phyloP scores from a whole-genome alignment of 2,888 invertebrate genomes.

The Drosophila phalerata region DNA sequence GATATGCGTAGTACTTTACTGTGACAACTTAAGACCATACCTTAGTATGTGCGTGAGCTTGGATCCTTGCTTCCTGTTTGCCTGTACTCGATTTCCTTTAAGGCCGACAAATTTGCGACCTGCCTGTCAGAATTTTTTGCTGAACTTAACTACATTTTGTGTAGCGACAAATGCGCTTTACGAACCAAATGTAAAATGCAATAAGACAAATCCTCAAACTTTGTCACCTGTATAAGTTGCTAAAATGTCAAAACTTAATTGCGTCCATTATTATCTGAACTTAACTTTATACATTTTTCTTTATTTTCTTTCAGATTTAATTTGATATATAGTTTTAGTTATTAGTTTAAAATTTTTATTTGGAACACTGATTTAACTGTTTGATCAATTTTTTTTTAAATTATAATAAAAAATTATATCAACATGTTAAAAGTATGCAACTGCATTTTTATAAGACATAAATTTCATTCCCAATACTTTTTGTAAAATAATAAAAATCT shows the following conservation, averaged over 20 bases:
- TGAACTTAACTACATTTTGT: slow-evolving; percentile 22
- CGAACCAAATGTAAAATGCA: background rate
- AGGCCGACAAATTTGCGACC: background rate
- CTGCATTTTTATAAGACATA: no score
- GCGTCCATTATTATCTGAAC: background rate
- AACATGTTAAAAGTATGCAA: no score
- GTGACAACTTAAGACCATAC: slow-evolving; percentile 47
- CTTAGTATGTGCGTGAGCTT: background rate
- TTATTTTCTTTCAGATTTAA: no score
- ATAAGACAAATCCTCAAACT: background rate
- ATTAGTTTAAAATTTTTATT: no score
- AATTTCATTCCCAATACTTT: no score
- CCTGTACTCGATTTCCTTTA: slow-evolving; percentile 16
- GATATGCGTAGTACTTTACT: slow-evolving; percentile 40
- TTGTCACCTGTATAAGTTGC: background rate
- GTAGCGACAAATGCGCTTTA: background rate
- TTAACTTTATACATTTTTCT: no score
- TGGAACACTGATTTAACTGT: no score
- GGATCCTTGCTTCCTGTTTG: slow-evolving; percentile 6
- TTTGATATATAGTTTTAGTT: no score
- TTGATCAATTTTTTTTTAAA: no score
- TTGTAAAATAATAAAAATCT: no score
- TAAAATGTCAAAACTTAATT: background rate
- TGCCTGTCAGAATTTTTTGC: slow-evolving; percentile 41
- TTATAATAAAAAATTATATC: no score